Percentiles rank a stretch among this genome's conserved stretches.
Evolutionary conservation across 1,140 invertebrate genomes (phyloP).

Genomic region (Penaeus indicus): DNA sequence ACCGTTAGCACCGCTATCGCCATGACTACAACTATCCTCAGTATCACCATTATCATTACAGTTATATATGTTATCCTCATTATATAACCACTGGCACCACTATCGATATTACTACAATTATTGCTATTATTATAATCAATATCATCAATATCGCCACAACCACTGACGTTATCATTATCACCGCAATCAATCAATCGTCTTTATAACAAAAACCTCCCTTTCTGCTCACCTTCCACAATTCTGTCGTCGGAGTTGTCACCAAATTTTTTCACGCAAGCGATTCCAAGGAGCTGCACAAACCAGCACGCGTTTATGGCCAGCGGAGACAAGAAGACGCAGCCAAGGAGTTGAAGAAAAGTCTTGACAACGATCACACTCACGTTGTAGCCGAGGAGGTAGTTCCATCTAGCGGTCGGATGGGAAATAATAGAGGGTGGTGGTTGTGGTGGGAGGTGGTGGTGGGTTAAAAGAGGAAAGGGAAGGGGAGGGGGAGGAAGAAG

Average conservation of each 20-base stretch:
- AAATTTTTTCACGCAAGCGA: conserved; percentile 87
- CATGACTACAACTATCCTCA: too few species aligned
- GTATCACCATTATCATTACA: too few species aligned
- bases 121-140: too few species aligned
- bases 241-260: conserved; percentile 65
- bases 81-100: too few species aligned
- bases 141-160: too few species aligned
- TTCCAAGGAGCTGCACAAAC: conserved; percentile 90
- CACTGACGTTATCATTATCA: neutral
- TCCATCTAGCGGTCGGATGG: conserved; percentile 82
- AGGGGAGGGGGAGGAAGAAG: too few species aligned
- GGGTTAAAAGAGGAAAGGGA: neutral
- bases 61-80: too few species aligned
- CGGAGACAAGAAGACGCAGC: conserved; percentile 84
- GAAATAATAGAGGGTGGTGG: neutral
- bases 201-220: neutral
- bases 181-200: neutral
- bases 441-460: neutral
- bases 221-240: conserved; percentile 60
- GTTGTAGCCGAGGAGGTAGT: conserved; percentile 89
- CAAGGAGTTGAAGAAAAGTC: conserved; percentile 84
- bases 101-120: too few species aligned
- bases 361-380: conserved; percentile 91
- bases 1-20: too few species aligned
- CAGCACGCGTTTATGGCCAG: conserved; percentile 83